Conservation (phyloP, 1,140 invertebrate species). For the Drosophila ercepeae region DNA sequence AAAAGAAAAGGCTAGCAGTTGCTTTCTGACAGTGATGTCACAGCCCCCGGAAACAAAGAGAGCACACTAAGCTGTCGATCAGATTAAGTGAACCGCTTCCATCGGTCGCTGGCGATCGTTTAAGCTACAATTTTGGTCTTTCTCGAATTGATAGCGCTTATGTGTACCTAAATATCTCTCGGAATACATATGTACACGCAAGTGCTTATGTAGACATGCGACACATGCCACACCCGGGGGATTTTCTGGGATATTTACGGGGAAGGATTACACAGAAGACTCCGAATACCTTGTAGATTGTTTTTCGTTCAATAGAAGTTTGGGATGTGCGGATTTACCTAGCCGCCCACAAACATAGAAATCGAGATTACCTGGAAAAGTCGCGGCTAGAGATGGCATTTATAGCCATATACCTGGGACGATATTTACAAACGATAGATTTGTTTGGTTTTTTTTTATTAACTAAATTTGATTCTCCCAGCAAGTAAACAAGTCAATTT, state of each 20-base stretch:
- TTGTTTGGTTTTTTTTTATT: too few species aligned
- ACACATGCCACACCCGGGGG: neutral
- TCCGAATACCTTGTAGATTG: neutral
- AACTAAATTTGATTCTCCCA: too few species aligned
- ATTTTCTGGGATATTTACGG: neutral
- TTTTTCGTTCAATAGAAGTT: neutral
- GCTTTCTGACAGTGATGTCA: constrained; percentile 36
- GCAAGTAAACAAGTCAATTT: too few species aligned
- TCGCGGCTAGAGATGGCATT: neutral
- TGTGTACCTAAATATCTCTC: constrained; percentile 15
- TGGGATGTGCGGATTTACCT: neutral
- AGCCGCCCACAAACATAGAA: neutral
- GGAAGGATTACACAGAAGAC: neutral
- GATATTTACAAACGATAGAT: too few species aligned
- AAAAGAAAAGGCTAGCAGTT: constrained; percentile 2
- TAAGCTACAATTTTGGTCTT: neutral
- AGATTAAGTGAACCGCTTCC: neutral
- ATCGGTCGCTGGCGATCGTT: constrained; percentile 4
- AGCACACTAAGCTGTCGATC: constrained; percentile 11
- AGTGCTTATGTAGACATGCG: neutral
- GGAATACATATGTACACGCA: neutral
- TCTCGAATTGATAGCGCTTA: constrained; percentile 8
- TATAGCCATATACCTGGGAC: neutral
- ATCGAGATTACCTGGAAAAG: neutral
- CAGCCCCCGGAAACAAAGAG: constrained; percentile 3